Evolutionary conservation across 2,113 vertebrate species (phyloP).

Genomic region (Ictalurus furcatus): DNA sequence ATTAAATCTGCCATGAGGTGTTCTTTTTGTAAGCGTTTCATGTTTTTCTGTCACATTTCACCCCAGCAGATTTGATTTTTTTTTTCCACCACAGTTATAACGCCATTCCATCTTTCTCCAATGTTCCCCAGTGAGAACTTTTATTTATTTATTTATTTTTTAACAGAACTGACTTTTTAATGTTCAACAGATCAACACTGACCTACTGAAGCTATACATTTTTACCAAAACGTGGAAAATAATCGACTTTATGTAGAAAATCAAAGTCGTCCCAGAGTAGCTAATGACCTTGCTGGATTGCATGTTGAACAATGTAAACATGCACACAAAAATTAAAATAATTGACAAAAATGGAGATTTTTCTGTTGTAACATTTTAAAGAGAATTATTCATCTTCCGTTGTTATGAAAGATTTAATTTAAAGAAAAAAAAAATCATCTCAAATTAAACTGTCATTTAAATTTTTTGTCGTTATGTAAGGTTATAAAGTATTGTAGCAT

Average conservation of each 20-base stretch:
- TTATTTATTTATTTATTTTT: not conserved
- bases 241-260: not conserved
- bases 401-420: not conserved
- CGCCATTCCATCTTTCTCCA: not conserved
- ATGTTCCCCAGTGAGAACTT: not conserved
- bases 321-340: not conserved
- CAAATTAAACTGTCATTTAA: not conserved
- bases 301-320: not conserved
- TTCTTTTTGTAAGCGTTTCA: not conserved
- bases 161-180: too few species aligned
- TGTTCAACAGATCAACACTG: not conserved
- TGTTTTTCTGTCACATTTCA: not conserved
- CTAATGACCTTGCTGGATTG: not conserved
- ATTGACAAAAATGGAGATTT: not conserved
- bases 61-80: not conserved
- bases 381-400: not conserved
- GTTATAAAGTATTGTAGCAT: not conserved
- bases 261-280: not conserved
- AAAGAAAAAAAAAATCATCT: not conserved
- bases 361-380: not conserved
- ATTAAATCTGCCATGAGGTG: constrained; percentile 22
- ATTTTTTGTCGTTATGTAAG: too few species aligned
- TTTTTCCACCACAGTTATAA: not conserved
- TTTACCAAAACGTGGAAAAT: not conserved
- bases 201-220: not conserved